Conservation (phyloP, 2,888 invertebrate species). For the Gymnoscelis rufifasciata region DNA sequence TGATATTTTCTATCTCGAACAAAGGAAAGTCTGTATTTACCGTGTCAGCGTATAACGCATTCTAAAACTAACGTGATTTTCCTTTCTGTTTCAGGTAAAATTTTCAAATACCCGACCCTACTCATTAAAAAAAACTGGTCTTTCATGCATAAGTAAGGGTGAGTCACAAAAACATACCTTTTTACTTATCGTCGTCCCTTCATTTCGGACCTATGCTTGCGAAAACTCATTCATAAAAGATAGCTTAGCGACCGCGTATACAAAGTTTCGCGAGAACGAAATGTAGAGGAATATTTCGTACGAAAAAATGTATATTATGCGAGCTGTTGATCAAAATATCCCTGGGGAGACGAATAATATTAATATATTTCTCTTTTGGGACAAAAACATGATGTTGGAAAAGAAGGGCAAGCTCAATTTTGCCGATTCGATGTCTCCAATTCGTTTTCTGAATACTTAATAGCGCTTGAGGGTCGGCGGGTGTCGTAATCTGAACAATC, state of each 20-base stretch:
- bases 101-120: neutral
- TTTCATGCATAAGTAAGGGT: slow-evolving; percentile 27
- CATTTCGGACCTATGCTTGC: slow-evolving; percentile 35
- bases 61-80: slow-evolving; percentile 3
- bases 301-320: slow-evolving; percentile 48
- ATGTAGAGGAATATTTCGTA: slow-evolving; percentile 52
- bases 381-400: slow-evolving; percentile 65
- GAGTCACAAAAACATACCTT: slow-evolving; percentile 39
- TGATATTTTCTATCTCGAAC: too few relatives aligned
- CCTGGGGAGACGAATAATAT: slow-evolving; percentile 56
- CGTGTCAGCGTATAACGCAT: neutral
- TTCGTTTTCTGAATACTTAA: slow-evolving; percentile 75
- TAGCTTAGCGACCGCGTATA: slow-evolving; percentile 2
- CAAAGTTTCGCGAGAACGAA: slow-evolving; percentile 40
- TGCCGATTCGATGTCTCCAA: slow-evolving; percentile 74
- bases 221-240: slow-evolving; percentile 41
- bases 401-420: slow-evolving; percentile 72
- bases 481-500: slow-evolving; percentile 60
- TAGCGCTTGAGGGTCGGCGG: slow-evolving; percentile 57
- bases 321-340: slow-evolving; percentile 67
- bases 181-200: slow-evolving; percentile 25
- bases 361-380: slow-evolving; percentile 64
- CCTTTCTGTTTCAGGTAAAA: slow-evolving; percentile 57
- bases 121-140: slow-evolving; percentile 8
- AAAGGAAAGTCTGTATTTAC: too few relatives aligned